A percentile compares a stretch with the other conserved stretches of the same genome.
Conservation (phyloP, 2,797 vertebrate genomes). For the Pseudochirops corinnae region DNA sequence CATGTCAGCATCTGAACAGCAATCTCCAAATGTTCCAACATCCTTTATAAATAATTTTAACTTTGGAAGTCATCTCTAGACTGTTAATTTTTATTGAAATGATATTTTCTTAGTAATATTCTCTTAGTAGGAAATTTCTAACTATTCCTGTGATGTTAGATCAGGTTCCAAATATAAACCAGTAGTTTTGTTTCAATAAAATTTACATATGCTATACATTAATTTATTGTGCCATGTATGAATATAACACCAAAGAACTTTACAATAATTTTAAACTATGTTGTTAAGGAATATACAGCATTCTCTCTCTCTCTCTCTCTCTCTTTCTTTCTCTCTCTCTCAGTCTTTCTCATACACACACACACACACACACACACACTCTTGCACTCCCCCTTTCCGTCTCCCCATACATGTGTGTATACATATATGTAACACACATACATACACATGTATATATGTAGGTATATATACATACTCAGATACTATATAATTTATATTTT, state of each 20-base stretch:
- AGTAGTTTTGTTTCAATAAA: constrained; percentile 41
- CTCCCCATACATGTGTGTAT: background rate
- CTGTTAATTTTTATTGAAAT: constrained; percentile 78
- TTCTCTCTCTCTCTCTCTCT: background rate
- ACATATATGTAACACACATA: background rate
- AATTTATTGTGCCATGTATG: background rate
- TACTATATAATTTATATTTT: background rate
- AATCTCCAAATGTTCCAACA: constrained; percentile 79
- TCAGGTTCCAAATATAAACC: constrained; percentile 37
- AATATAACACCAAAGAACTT: background rate
- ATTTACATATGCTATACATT: background rate
- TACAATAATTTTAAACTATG: background rate
- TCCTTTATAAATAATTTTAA: constrained; percentile 78
- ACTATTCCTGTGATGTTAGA: constrained; percentile 57
- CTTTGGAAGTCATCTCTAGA: constrained; percentile 71
- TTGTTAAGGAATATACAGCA: background rate
- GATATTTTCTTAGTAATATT: constrained; percentile 30
- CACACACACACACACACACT: too few relatives aligned
- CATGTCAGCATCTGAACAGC: constrained; percentile 80
- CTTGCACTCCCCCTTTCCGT: background rate
- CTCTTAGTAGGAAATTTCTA: constrained; percentile 62
- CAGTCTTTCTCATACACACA: background rate
- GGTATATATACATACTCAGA: background rate
- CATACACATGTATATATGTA: background rate
- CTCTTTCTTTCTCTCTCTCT: background rate